Base-by-base conservation (phyloP, 2,888 invertebrate genomes). In the Rapana venosa region DNA sequence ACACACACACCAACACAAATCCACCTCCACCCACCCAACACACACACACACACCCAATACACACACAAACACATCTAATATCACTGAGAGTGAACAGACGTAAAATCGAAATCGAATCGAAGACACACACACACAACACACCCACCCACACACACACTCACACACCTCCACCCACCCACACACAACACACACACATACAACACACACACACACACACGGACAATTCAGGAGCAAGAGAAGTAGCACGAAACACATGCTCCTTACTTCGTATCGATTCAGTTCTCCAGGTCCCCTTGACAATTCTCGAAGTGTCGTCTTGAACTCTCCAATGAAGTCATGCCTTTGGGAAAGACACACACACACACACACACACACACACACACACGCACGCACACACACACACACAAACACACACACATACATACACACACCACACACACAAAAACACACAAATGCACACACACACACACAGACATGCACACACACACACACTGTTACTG, bases 321-420 rank as follows among this genome's bases (percentile, higher is more conserved):
- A 96, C 87, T 96, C 96, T 32, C 97, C 97, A 93, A 97, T 97
- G 89, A 96, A 95, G 90, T 96, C 96, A 94, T 95, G 95, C 2
- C 95, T 95, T 47, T 47, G 47, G 92, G 22, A 93, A 92, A 87
- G 47, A n/a, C 26, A 56, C 84, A 84, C 26, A 84, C 8, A 11
- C 11, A 84, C 84, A 58, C 84, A 83, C 35, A 32, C 26, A 84
- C 8, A 11, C 11, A 84, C 84, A 58, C 84, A 83, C 35, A n/a
- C 26, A 56, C 84, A 84, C 26, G 47, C 8, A 11, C 11, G 47
- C 84, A 58, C 84, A 83, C 35, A 32, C n/a, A n/a, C 26, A 56
- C 84, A 84, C 26, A 84, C 8, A 11, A 0, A 84, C 84, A 58
- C 84, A 83, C 35, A 32, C n/a, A n/a, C n/a, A n/a, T n/a, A n/a